Evolutionary conservation across 2,888 invertebrate genomes (phyloP).

Genomic region (Trichogramma dendrolimi): DNA sequence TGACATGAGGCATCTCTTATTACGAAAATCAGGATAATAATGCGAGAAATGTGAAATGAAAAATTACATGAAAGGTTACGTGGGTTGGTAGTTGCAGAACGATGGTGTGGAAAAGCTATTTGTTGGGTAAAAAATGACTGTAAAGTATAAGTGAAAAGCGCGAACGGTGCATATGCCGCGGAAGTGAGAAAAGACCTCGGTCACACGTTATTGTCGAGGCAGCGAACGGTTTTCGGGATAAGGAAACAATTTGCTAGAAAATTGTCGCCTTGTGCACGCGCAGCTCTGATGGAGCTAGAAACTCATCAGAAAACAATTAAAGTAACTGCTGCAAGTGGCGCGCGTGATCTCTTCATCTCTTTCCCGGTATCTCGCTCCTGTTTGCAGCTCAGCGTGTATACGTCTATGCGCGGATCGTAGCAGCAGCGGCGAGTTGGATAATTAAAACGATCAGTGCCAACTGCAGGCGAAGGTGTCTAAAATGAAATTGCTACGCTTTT

Average conservation of each 20-base stretch:
- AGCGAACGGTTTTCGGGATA: constrained; percentile 7
- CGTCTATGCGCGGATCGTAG: too few species aligned
- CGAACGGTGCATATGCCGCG: not conserved
- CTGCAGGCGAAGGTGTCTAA: not conserved
- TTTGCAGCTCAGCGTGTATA: too few species aligned
- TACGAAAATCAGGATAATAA: too few species aligned
- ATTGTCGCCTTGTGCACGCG: constrained; percentile 7
- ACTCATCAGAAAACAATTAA: constrained; percentile 23
- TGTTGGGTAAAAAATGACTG: not conserved
- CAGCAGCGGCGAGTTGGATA: constrained; percentile 19
- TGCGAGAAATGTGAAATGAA: too few species aligned
- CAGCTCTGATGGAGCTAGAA: not conserved
- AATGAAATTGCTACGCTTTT: not conserved
- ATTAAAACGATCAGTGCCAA: constrained; percentile 33
- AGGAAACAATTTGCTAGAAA: constrained; percentile 20
- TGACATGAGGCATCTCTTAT: too few species aligned
- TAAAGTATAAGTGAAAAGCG: not conserved
- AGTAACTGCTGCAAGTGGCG: not conserved
- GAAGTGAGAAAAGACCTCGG: too few species aligned
- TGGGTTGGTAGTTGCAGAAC: too few species aligned
- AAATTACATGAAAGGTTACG: too few species aligned
- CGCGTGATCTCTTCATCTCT: not conserved
- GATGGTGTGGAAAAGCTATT: too few species aligned
- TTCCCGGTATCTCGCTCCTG: too few species aligned
- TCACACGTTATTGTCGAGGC: too few species aligned